Percentiles rank a stretch among this genome's conserved stretches.
phyloP scores from a whole-genome alignment of 2,113 vertebrate species.

The Pachycephala philippinensis region DNA sequence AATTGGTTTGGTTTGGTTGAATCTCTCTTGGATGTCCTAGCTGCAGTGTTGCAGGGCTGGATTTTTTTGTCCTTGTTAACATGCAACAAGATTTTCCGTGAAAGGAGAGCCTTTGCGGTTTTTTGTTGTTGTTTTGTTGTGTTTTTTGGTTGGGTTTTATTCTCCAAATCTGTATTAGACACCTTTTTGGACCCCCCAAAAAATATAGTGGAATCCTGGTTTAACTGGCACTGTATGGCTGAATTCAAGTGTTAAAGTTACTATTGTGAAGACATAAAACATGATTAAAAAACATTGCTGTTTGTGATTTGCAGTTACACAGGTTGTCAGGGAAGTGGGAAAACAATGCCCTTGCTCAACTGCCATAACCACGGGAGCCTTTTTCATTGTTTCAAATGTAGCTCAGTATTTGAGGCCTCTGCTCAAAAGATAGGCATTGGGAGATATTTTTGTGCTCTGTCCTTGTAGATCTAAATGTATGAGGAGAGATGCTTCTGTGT shows the following conservation, averaged over 20 bases:
- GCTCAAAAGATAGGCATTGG: neutral
- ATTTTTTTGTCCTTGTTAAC: neutral
- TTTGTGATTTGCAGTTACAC: neutral
- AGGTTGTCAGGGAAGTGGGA: neutral
- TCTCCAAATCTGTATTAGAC: fast-evolving
- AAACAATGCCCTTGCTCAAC: fast-evolving
- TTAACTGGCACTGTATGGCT: neutral
- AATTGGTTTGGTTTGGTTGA: neutral
- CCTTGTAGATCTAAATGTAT: neutral
- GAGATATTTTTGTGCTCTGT: neutral
- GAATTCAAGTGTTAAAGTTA: neutral
- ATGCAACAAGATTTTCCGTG: fast-evolving
- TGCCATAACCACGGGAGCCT: neutral
- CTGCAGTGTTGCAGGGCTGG: neutral
- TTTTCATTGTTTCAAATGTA: neutral
- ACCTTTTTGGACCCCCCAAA: neutral
- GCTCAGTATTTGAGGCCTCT: neutral
- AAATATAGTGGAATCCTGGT: neutral
- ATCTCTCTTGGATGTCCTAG: neutral
- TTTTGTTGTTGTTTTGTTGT: neutral
- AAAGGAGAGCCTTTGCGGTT: neutral
- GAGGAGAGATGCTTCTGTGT: neutral
- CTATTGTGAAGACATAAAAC: neutral
- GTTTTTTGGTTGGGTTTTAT: neutral
- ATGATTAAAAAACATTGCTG: neutral